Percentiles rank a stretch among this genome's conserved stretches.
These are phyloP conservation scores for Atethmia centrago DNA, from an alignment of 2,888 invertebrate genomes.

Conservation along the genomic window DNA sequence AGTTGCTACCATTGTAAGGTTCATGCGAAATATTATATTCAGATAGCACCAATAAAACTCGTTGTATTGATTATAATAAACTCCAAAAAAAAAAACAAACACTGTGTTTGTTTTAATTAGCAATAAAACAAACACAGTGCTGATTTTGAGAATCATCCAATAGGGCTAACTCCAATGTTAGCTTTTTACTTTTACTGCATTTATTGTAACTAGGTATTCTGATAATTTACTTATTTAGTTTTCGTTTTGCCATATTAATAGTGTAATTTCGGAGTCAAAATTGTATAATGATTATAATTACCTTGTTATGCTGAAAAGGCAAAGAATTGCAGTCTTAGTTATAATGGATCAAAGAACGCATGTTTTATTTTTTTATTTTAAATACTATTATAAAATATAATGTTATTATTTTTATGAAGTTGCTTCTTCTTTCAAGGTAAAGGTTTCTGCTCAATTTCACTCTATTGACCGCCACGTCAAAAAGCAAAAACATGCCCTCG, in stretches of 20 bases:
- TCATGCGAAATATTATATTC: conserved; percentile 22
- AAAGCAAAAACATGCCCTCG: too few relatives aligned
- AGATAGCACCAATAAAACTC: conserved; percentile 7
- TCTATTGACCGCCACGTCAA: too few relatives aligned
- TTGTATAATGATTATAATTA: conserved; percentile 22
- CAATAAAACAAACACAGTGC: conserved; percentile 14
- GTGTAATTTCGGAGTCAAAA: conserved; percentile 26
- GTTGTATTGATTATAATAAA: conserved; percentile 6
- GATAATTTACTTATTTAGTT: conserved; percentile 28
- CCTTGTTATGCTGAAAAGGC: conserved; percentile 12
- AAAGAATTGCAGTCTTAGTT: conserved; percentile 25
- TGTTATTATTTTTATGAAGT: conserved; percentile 7
- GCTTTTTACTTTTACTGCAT: conserved; percentile 49
- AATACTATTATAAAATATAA: conserved; percentile 11
- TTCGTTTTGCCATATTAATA: conserved; percentile 46
- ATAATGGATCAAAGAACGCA: conserved; percentile 5
- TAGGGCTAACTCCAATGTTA: conserved; percentile 1
- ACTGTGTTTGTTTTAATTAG: too few relatives aligned
- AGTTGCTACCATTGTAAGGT: conserved; percentile 11
- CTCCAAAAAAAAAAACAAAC: too few relatives aligned
- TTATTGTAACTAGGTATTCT: conserved; percentile 54
- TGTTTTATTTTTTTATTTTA: conserved; percentile 18
- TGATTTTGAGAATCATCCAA: conserved; percentile 32
- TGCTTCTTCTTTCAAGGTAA: conserved; percentile 7
- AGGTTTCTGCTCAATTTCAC: conserved; percentile 34